Evolutionary conservation across 1,140 invertebrate genomes (phyloP).

Genomic region (Caligus rogercresseyi): DNA sequence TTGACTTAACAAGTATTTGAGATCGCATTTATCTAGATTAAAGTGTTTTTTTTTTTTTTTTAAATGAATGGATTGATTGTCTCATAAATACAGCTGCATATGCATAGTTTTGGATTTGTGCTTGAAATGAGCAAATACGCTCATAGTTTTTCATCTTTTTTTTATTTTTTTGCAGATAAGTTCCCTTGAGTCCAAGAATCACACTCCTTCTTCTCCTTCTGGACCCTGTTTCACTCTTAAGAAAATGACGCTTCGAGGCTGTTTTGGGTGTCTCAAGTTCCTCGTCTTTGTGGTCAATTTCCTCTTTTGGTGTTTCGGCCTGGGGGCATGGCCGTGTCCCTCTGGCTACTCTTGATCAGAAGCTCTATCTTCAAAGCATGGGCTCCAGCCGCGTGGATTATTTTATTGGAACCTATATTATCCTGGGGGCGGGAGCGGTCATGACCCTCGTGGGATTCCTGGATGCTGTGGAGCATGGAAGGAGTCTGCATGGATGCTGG

Average conservation of each 20-base stretch:
- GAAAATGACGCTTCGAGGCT: slow-evolving; percentile 10
- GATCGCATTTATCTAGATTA: too few relatives aligned
- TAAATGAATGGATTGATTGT: too few relatives aligned
- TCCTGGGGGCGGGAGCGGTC: slow-evolving; percentile 54
- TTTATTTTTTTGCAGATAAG: too few relatives aligned
- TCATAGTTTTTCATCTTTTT: too few relatives aligned
- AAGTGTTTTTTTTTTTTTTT: too few relatives aligned
- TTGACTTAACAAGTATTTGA: too few relatives aligned
- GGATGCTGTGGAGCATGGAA: slow-evolving; percentile 69
- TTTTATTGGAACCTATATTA: slow-evolving; percentile 48
- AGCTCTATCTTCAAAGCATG: slow-evolving; percentile 8
- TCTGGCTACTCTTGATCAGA: slow-evolving; percentile 5
- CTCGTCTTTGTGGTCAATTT: slow-evolving; percentile 15
- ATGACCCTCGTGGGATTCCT: slow-evolving; percentile 69
- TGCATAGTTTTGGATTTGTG: too few relatives aligned
- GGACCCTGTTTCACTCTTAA: neutral
- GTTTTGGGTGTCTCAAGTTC: slow-evolving; percentile 7
- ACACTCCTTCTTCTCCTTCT: too few relatives aligned
- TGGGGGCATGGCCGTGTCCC: slow-evolving; percentile 4
- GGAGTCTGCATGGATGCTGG: slow-evolving; percentile 68
- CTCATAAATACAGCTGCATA: too few relatives aligned
- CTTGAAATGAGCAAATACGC: too few relatives aligned
- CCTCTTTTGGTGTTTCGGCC: slow-evolving; percentile 4
- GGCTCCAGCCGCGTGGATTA: slow-evolving; percentile 35
- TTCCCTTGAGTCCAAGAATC: too few relatives aligned